phyloP scores from a whole-genome alignment of 2,113 vertebrate species.

The Chelonoidis abingdonii region DNA sequence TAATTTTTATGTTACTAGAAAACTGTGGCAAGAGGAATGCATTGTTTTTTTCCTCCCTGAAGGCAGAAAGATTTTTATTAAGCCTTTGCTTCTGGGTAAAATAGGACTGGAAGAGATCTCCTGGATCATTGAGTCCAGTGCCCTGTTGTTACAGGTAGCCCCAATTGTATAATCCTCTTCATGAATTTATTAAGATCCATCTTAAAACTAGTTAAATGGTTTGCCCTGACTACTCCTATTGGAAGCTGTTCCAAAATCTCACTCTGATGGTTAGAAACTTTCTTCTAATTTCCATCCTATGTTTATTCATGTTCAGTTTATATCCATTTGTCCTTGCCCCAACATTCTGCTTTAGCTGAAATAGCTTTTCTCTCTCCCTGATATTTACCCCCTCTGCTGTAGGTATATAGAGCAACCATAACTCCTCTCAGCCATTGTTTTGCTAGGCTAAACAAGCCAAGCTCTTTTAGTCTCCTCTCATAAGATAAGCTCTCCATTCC shows the following conservation, averaged over 20 bases:
- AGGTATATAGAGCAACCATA: not conserved
- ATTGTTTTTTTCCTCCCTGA: not conserved
- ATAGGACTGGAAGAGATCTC: not conserved
- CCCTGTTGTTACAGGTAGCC: not conserved
- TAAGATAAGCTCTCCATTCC: not conserved
- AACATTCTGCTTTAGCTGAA: too few relatives aligned
- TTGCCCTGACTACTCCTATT: not conserved
- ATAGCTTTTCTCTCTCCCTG: too few relatives aligned
- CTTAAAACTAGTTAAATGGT: not conserved
- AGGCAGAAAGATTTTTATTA: slow-evolving; percentile 20
- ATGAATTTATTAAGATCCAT: not conserved
- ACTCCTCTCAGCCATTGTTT: not conserved
- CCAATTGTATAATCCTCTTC: not conserved
- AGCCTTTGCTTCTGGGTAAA: not conserved
- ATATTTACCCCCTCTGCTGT: not conserved
- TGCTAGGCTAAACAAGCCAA: not conserved
- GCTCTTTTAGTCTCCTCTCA: not conserved
- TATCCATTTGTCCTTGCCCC: too few relatives aligned
- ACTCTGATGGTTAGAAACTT: too few relatives aligned
- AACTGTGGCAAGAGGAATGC: not conserved
- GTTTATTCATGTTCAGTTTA: too few relatives aligned
- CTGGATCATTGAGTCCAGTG: not conserved
- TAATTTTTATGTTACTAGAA: not conserved
- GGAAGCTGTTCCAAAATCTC: too few relatives aligned
- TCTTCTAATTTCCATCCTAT: too few relatives aligned